A percentile compares a stretch with the other conserved stretches of the same genome.
Conservation (phyloP, 2,888 invertebrate genomes). For the Drosophila niveifrons region DNA sequence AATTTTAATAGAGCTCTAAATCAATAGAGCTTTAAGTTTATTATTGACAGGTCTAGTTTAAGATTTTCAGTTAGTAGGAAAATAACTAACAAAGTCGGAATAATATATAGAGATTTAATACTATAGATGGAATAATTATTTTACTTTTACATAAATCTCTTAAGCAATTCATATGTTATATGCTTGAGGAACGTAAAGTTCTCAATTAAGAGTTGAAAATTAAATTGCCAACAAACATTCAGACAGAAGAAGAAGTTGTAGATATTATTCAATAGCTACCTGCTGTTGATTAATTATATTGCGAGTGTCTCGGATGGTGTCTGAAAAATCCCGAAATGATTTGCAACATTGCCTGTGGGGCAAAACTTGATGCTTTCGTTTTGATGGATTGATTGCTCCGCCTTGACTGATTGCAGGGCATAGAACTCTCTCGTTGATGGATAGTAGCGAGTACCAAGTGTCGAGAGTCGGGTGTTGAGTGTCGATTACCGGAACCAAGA, state of each 20-base stretch:
- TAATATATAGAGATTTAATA: too few relatives aligned
- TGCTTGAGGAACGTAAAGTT: too few relatives aligned
- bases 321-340: constrained; percentile 41
- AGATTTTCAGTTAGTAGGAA: too few relatives aligned
- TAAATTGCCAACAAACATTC: not conserved
- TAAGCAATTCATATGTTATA: too few relatives aligned
- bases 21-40: too few relatives aligned
- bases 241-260: not conserved
- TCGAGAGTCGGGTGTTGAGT: too few relatives aligned
- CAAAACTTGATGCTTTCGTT: constrained; percentile 37
- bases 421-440: constrained; percentile 38
- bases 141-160: too few relatives aligned
- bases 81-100: too few relatives aligned
- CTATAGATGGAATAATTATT: too few relatives aligned
- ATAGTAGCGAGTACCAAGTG: constrained; percentile 19
- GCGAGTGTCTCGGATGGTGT: constrained; percentile 3
- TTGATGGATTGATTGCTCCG: constrained; percentile 57
- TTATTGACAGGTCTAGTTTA: too few relatives aligned
- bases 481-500: constrained; percentile 23
- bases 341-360: constrained; percentile 25
- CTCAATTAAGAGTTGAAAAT: not conserved
- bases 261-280: constrained; percentile 16
- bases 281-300: constrained; percentile 56
- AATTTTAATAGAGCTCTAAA: too few relatives aligned
- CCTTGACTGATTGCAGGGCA: constrained; percentile 53